These are phyloP conservation scores for Musca vetustissima DNA, from an alignment of 1,140 invertebrate species.

Conservation along the genomic window DNA sequence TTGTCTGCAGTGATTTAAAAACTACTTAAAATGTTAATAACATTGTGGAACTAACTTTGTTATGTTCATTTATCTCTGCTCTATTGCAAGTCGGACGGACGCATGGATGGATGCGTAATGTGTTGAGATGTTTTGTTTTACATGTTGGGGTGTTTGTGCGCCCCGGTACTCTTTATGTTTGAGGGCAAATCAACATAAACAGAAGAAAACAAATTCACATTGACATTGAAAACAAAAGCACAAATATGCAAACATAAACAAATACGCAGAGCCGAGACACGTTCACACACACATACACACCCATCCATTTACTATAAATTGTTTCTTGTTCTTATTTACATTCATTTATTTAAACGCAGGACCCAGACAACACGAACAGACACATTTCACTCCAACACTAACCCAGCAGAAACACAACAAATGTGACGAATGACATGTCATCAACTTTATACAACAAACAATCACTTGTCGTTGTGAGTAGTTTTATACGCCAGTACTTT, in stretches of 20 bases:
- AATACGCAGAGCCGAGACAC: neutral
- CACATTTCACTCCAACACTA: slow-evolving; percentile 2
- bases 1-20: slow-evolving; percentile 57
- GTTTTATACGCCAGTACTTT: no score
- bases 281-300: neutral
- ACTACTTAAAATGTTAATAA: slow-evolving; percentile 57
- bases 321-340: slow-evolving; percentile 14
- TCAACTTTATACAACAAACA: slow-evolving; percentile 22
- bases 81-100: no score
- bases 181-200: slow-evolving; percentile 9
- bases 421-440: slow-evolving; percentile 29
- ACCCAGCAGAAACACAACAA: slow-evolving; percentile 17
- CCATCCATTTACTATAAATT: neutral
- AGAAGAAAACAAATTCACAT: neutral
- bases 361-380: neutral
- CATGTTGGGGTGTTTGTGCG: neutral
- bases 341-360: slow-evolving; percentile 24
- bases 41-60: slow-evolving; percentile 36
- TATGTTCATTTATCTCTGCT: neutral
- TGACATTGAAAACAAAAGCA: slow-evolving; percentile 19
- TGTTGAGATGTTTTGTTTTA: neutral
- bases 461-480: neutral
- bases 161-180: neutral
- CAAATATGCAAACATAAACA: slow-evolving; percentile 1
- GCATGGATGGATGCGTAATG: no score